Evolutionary conservation across 2,888 invertebrate species (phyloP).

Genomic region (Agrochola macilenta): DNA sequence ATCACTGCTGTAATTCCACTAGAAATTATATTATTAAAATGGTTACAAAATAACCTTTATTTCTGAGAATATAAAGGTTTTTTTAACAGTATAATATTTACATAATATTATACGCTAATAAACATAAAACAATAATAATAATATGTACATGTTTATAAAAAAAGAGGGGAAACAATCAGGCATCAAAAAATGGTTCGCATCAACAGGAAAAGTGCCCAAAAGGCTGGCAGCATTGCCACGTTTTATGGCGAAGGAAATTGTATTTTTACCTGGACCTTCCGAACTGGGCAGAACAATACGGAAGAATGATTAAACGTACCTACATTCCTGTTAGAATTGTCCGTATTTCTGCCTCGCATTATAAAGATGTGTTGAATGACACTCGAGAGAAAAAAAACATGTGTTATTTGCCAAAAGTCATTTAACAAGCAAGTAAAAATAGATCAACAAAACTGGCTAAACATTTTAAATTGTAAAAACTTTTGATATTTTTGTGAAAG

Average conservation of each 20-base stretch:
- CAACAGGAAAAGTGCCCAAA: too few species aligned
- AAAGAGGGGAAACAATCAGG: too few species aligned
- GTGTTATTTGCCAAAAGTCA: constrained; percentile 51
- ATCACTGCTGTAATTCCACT: too few species aligned
- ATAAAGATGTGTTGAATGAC: constrained; percentile 37
- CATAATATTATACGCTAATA: too few species aligned
- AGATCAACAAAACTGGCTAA: constrained; percentile 12
- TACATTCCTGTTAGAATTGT: constrained; percentile 9
- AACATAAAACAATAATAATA: too few species aligned
- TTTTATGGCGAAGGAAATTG: background rate
- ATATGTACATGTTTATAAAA: too few species aligned
- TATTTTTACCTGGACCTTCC: background rate
- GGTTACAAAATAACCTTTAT: background rate
- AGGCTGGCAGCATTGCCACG: too few species aligned
- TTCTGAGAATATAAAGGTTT: background rate
- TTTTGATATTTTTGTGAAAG: constrained; percentile 18
- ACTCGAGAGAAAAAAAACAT: constrained; percentile 18
- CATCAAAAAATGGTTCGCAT: too few species aligned
- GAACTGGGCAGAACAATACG: background rate
- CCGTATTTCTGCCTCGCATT: constrained; percentile 7
- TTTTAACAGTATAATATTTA: too few species aligned
- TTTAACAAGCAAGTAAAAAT: constrained; percentile 43
- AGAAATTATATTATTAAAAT: background rate
- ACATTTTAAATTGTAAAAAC: constrained; percentile 5
- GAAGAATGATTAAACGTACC: background rate